Percentiles rank a stretch among this genome's conserved stretches.
These are phyloP conservation scores for Chironomus striatipennis DNA, from an alignment of 1,140 invertebrate species.

Conservation along the genomic window DNA sequence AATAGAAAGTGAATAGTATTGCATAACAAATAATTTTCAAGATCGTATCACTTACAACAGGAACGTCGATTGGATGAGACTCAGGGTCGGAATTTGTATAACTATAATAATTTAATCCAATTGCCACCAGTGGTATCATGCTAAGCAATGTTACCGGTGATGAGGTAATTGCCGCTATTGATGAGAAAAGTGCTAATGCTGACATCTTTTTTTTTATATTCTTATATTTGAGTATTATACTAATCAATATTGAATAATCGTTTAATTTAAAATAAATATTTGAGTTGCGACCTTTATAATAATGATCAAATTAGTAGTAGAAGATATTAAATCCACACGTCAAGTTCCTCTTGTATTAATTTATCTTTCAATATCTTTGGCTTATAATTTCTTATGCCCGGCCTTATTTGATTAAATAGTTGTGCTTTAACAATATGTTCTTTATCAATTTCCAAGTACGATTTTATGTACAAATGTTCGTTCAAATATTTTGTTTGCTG, in stretches of 20 bases:
- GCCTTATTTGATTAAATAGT: conserved; percentile 41
- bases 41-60: conserved; percentile 48
- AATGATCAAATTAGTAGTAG: background rate
- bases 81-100: conserved; percentile 76
- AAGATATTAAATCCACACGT: conserved; percentile 25
- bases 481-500: conserved; percentile 47
- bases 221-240: background rate
- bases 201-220: background rate
- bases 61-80: conserved; percentile 58
- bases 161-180: conserved; percentile 40
- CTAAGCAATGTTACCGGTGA: conserved; percentile 51
- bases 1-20: background rate
- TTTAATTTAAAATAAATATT: conserved; percentile 7
- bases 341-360: conserved; percentile 22
- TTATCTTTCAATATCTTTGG: conserved; percentile 50
- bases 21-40: background rate
- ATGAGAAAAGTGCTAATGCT: conserved; percentile 25
- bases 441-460: conserved; percentile 48
- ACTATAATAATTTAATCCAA: conserved; percentile 69
- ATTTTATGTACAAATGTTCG: conserved; percentile 51
- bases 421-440: conserved; percentile 40
- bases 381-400: conserved; percentile 55
- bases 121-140: conserved; percentile 67
- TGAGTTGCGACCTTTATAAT: conserved; percentile 3
- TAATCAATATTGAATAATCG: background rate